Evolutionary conservation across 1,140 invertebrate genomes (phyloP).

Genomic region (Euwallacea fornicatus): DNA sequence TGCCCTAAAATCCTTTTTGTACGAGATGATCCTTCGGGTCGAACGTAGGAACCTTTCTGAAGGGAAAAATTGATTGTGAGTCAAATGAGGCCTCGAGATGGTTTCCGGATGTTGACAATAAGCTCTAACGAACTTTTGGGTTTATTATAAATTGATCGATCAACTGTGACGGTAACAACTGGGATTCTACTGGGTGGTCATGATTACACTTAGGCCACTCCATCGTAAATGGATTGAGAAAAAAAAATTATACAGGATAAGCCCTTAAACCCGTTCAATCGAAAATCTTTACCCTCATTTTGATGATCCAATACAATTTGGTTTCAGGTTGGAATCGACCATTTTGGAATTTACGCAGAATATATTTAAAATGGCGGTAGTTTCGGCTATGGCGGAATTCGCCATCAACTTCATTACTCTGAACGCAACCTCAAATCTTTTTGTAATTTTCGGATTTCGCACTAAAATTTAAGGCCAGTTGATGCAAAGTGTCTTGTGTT

Average conservation of each 20-base stretch:
- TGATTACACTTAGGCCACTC: neutral
- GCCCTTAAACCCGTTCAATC: too few species aligned
- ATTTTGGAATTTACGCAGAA: too few species aligned
- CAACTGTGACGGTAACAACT: neutral
- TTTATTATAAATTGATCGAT: conserved; percentile 17
- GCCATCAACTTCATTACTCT: too few species aligned
- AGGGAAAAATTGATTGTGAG: neutral
- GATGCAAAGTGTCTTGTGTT: conserved; percentile 42
- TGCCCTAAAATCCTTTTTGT: conserved; percentile 30
- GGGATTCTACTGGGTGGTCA: too few species aligned
- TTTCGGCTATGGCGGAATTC: too few species aligned
- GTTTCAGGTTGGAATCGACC: too few species aligned
- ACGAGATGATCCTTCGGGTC: conserved; percentile 8
- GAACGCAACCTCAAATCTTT: too few species aligned
- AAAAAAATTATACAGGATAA: neutral
- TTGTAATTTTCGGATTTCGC: too few species aligned
- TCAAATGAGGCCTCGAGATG: neutral
- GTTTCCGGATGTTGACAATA: conserved; percentile 16
- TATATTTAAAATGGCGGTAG: too few species aligned
- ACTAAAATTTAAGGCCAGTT: too few species aligned
- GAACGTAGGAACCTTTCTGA: conserved; percentile 6
- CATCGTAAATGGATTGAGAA: neutral
- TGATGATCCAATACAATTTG: too few species aligned
- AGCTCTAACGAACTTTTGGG: conserved; percentile 22
- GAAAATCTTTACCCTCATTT: too few species aligned